These are phyloP conservation scores for Epiblema foenella DNA, from an alignment of 2,888 invertebrate species.

Conservation along the genomic window DNA sequence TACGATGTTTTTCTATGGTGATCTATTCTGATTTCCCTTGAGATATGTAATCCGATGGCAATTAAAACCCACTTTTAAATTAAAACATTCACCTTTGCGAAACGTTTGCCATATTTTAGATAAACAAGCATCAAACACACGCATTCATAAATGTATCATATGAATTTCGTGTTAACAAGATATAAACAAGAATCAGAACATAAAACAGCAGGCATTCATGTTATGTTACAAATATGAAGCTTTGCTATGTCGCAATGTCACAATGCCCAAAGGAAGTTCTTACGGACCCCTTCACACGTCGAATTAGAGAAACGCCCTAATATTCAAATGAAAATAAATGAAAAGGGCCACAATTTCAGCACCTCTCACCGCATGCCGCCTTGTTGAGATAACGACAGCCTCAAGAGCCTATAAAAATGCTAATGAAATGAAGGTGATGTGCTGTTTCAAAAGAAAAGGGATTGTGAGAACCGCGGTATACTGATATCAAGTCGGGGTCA, in stretches of 20 bases:
- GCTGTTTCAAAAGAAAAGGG: conserved; percentile 58
- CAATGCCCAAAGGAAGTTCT: conserved; percentile 3
- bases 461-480: conserved; percentile 44
- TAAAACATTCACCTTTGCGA: conserved; percentile 36
- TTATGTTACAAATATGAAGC: not conserved
- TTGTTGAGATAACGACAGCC: conserved; percentile 62
- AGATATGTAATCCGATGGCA: conserved; percentile 59
- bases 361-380: conserved; percentile 54
- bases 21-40: conserved; percentile 61
- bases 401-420: conserved; percentile 72
- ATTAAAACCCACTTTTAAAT: conserved; percentile 60
- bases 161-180: not conserved
- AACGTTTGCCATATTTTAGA: not conserved
- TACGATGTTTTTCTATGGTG: conserved; percentile 53
- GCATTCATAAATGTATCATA: not conserved
- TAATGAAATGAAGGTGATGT: conserved; percentile 67
- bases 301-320: conserved; percentile 49
- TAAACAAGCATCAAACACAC: not conserved
- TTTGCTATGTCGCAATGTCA: not conserved
- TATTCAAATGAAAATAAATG: conserved; percentile 59
- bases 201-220: not conserved
- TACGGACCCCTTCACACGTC: not conserved
- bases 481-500: conserved; percentile 40
- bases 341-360: conserved; percentile 49
- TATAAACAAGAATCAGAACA: not conserved